Base-by-base conservation (phyloP, 1,140 invertebrate genomes). In the Palaemon carinicauda region DNA sequence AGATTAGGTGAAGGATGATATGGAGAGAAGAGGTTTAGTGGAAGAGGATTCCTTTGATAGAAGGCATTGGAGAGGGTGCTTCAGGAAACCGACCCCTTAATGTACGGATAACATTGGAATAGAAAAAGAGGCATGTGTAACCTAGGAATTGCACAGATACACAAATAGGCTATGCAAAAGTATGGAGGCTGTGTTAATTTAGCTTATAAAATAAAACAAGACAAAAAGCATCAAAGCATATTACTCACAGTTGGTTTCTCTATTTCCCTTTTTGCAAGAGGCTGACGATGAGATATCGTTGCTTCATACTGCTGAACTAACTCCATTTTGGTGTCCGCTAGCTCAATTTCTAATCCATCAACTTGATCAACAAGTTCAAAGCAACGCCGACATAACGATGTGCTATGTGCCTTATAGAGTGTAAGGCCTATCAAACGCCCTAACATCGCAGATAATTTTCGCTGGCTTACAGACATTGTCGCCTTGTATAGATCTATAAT, bases 241-340 rank as follows among this genome's bases (percentile, higher is more conserved):
- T 41, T 24, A 71, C 85, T 87, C 21, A 87, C 85, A 31, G 77
- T 56, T 2, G 85, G 85, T n/a, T 65, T 71, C 29, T 81, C 69
- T 19, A 87, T 80, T 21, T 80, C 85, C 27, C n/a, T 80, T 54
- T 71, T 74, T 15, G 85, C 71, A 50, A 73, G 69, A 29, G 85
- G 85, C 56, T 87, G 85, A 10, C 85, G 27, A 50, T 80, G 77
- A 12, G 78, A 41, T 51, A 80, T 56, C 15, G 85, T 87, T 5
- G 50, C 51, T 41, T 87, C 77, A 27, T 87, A 87, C 27, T 80
- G 78, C 31, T 81, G 78, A 17, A 87, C 33, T 31, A 87, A 77
- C 21, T 87, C 85, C 77, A 80, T 87, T 56, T 87, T 87, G n/a
- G 85, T 87, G 33, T 87, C 85, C 19, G 85, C 85, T 52, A 87